Evolutionary conservation across 2,113 vertebrate species (phyloP).

Genomic region (Nyctibius bracteatus): DNA sequence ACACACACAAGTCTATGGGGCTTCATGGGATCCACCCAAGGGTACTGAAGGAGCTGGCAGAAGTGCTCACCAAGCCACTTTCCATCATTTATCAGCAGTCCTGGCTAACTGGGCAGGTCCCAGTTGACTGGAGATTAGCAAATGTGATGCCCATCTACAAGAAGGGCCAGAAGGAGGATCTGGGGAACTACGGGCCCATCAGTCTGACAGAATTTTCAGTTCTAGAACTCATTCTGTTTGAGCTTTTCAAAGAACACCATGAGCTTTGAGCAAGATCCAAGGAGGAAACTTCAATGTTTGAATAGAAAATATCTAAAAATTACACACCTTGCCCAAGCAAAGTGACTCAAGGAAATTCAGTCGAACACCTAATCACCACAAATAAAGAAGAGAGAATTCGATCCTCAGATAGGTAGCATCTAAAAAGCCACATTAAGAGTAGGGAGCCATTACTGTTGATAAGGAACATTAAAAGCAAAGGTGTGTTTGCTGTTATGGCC

Average conservation of each 20-base stretch:
- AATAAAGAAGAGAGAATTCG: background rate
- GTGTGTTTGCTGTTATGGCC: background rate
- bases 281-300: background rate
- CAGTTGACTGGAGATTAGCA: background rate
- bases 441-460: background rate
- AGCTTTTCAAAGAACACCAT: background rate
- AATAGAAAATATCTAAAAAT: background rate
- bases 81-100: background rate
- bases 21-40: background rate
- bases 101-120: background rate
- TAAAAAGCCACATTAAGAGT: background rate
- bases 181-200: background rate
- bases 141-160: rapidly evolving
- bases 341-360: background rate
- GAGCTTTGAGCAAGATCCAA: background rate
- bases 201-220: background rate
- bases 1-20: background rate
- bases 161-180: background rate
- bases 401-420: background rate
- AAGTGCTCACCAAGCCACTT: background rate
- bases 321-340: background rate
- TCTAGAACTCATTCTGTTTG: background rate
- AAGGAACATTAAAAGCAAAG: background rate
- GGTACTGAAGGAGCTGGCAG: rapidly evolving
- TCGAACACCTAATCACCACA: background rate